Evolutionary conservation across 2,888 invertebrate species (phyloP), one percentile per base, ranked within the genome.

Genomic region (Agrotis puta): DNA sequence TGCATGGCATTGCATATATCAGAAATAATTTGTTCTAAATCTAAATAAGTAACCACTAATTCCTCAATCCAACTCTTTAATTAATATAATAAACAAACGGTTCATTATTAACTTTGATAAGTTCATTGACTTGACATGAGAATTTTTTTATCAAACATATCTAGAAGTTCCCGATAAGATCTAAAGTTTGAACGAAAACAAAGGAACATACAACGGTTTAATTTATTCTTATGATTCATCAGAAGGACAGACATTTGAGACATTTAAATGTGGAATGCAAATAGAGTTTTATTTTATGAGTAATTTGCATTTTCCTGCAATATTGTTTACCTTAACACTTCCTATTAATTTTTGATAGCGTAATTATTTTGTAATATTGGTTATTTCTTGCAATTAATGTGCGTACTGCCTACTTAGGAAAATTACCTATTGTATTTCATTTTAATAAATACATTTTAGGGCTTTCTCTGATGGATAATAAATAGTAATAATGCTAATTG

Each of bases 191-290:
- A 63, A 64, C 50, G 61, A 85, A 75, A 83, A 85, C 78, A 83
- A 80, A 70, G 70, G 50, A 65, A 43, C 11, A 0, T 14, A 48
- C 14, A 66, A 57, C 14, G 39, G 68, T 82, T 39, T 70, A 82
- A 82, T 79, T 73, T 70, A 79, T 79, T 74, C 54, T 45, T 58
- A 79, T 82, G 80, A 82, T 27, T 81, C 83, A 81, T 70, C 47
- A 66, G 33, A 63, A 79, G 68, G 27, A 74, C 43, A 33, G 39
- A 54, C 18, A 64, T 54, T 64, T 61, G 50, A 74, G 50, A 48
- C n/a, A 51, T 77, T 79, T 68, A n/a, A 66, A 67, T 61, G 45
- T 39, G 18, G 22, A 81, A 82, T 82, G 58, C 33, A 82, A 74
- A 74, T 82, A 67, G 70, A 62, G 59, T 27, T 43, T 20, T 62